Percentiles rank a stretch among this genome's conserved stretches.
Evolutionary conservation across 35 echinoderm and acorn worm genomes (phyloP).

Genomic region (Apostichopus parvimensis): DNA sequence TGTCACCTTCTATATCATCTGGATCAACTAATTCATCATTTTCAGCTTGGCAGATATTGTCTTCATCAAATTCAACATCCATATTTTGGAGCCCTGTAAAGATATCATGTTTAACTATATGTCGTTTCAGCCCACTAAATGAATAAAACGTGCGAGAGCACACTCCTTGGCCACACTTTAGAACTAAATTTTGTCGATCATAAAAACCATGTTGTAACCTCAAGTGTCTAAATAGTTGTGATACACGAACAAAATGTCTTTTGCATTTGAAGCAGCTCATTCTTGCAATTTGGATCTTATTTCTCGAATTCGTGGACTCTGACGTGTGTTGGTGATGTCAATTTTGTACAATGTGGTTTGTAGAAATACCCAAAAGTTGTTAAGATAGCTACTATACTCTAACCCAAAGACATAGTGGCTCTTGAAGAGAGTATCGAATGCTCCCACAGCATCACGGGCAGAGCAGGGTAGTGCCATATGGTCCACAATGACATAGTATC

Average conservation of each 20-base stretch:
- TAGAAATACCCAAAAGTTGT: too few relatives aligned
- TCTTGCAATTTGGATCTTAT: constrained; percentile 26
- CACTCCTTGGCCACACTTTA: constrained; percentile 58
- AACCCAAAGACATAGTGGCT: constrained; percentile 38
- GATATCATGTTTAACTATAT: constrained; percentile 18
- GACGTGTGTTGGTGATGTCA: constrained; percentile 22
- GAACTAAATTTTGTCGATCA: constrained; percentile 35
- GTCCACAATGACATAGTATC: constrained; percentile 37
- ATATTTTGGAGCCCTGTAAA: neutral
- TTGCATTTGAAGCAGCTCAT: constrained; percentile 58
- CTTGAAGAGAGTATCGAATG: constrained; percentile 34
- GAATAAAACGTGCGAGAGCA: constrained; percentile 57
- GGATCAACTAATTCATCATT: too few relatives aligned
- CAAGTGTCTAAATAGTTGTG: constrained; percentile 53
- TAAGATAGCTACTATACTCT: neutral
- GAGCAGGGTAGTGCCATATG: constrained; percentile 23
- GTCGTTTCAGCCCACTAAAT: constrained; percentile 53
- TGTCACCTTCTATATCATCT: neutral
- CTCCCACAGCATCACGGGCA: constrained; percentile 23
- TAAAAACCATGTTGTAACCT: constrained; percentile 15
- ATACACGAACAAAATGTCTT: neutral
- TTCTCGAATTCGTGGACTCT: neutral
- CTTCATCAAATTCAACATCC: neutral
- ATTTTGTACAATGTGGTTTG: too few relatives aligned
- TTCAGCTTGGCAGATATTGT: too few relatives aligned